These are phyloP conservation scores for Trachymyrmex cornetzi DNA, from an alignment of 1,140 invertebrate genomes.

Conservation along the genomic window DNA sequence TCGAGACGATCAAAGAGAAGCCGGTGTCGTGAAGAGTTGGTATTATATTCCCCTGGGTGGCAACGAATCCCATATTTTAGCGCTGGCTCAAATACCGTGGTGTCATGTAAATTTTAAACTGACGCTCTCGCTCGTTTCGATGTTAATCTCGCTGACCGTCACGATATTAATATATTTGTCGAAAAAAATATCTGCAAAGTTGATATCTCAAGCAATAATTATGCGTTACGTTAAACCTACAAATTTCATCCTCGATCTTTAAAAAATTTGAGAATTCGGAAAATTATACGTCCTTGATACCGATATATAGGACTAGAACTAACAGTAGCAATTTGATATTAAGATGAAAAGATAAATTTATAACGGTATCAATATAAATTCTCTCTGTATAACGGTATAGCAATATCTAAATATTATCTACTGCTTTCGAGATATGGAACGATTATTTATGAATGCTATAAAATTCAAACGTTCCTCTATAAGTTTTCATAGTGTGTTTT, in stretches of 20 bases:
- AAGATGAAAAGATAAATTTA: constrained; percentile 1
- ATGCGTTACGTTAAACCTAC: neutral
- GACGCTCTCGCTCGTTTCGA: constrained; percentile 23
- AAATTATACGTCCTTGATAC: neutral
- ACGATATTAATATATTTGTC: constrained; percentile 10
- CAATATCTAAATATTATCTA: neutral
- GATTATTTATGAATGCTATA: constrained; percentile 25
- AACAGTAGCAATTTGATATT: neutral
- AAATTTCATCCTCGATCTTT: neutral
- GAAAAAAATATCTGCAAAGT: constrained; percentile 1
- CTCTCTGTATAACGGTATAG: neutral
- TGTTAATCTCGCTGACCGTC: constrained; percentile 12
- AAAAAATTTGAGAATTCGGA: neutral
- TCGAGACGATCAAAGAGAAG: constrained; percentile 56
- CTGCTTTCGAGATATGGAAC: neutral
- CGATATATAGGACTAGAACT: neutral
- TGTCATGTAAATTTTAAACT: constrained; percentile 49
- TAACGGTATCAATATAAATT: neutral
- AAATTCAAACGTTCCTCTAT: neutral
- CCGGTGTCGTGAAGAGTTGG: constrained; percentile 39
- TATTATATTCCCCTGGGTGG: constrained; percentile 44
- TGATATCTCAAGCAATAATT: neutral
- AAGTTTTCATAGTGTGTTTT: neutral
- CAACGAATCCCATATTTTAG: constrained; percentile 39
- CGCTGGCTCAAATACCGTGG: constrained; percentile 31